Conservation (phyloP, 1,140 invertebrate species). For the Drosophila yakuba region DNA sequence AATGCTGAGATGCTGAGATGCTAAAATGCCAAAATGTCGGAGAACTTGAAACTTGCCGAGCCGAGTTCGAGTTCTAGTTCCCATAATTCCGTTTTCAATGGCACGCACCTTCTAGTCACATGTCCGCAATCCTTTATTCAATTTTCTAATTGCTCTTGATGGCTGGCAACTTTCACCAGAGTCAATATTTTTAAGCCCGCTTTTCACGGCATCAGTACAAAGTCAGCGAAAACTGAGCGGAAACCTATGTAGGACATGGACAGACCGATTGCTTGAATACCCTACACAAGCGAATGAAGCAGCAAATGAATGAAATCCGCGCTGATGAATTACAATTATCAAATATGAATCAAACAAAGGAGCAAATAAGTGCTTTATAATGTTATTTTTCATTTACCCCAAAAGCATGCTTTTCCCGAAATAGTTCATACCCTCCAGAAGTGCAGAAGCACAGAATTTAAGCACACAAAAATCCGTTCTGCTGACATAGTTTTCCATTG, state of each 20-base stretch:
- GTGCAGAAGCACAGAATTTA: slow-evolving; percentile 16
- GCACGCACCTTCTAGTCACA: slow-evolving; percentile 4
- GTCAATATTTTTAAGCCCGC: slow-evolving; percentile 42
- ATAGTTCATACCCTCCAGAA: slow-evolving; percentile 14
- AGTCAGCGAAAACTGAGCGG: slow-evolving; percentile 13
- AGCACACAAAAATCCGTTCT: slow-evolving; percentile 43
- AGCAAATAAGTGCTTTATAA: no score
- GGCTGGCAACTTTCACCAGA: slow-evolving; percentile 40
- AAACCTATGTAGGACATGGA: not conserved
- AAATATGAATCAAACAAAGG: no score
- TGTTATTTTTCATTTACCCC: not conserved
- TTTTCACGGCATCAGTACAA: slow-evolving; percentile 19
- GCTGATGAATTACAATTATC: not conserved
- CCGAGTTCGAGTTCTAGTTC: not conserved
- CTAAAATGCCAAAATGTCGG: slow-evolving; percentile 8
- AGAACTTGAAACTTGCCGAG: slow-evolving; percentile 2
- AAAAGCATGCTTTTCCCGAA: not conserved
- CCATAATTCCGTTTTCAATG: slow-evolving; percentile 11
- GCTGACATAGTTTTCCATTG: slow-evolving; percentile 56
- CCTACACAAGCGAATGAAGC: not conserved
- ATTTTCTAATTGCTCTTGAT: slow-evolving; percentile 46
- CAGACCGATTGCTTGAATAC: not conserved
- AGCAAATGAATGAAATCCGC: no score
- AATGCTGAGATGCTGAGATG: no score
- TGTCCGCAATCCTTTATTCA: slow-evolving; percentile 29